Conservation (phyloP, 2,797 vertebrate genomes). For the Artibeus jamaicensis region DNA sequence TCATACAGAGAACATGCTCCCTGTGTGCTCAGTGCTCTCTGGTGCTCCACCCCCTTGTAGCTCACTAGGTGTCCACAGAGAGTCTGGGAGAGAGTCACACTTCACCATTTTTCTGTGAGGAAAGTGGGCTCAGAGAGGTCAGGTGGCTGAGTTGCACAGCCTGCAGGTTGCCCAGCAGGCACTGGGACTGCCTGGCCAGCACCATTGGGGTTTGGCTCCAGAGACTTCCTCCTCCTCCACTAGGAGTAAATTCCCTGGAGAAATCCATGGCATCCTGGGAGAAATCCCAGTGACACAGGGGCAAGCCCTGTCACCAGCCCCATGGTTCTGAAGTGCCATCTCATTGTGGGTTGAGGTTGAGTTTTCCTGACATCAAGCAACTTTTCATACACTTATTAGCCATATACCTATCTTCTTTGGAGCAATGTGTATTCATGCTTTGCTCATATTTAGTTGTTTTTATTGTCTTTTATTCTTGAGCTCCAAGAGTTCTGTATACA, state of each 20-base stretch:
- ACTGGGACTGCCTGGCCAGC: neutral
- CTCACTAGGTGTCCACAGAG: too few species aligned
- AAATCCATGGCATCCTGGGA: neutral
- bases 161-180: neutral
- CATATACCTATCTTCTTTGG: neutral
- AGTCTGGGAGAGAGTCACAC: neutral
- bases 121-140: neutral
- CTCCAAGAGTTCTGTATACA: neutral
- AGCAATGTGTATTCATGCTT: neutral
- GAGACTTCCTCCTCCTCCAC: neutral
- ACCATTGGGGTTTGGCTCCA: neutral
- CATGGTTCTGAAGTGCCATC: neutral
- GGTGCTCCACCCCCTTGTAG: neutral
- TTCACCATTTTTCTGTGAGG: neutral
- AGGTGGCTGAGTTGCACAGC: neutral
- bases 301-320: neutral
- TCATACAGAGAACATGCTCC: neutral
- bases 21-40: neutral
- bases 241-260: neutral
- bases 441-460: neutral
- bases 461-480: neutral
- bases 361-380: neutral
- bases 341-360: neutral
- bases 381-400: neutral
- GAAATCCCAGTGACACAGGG: neutral